Evolutionary conservation across 2,797 vertebrate species (phyloP).

Genomic region (Siniperca obscura): DNA sequence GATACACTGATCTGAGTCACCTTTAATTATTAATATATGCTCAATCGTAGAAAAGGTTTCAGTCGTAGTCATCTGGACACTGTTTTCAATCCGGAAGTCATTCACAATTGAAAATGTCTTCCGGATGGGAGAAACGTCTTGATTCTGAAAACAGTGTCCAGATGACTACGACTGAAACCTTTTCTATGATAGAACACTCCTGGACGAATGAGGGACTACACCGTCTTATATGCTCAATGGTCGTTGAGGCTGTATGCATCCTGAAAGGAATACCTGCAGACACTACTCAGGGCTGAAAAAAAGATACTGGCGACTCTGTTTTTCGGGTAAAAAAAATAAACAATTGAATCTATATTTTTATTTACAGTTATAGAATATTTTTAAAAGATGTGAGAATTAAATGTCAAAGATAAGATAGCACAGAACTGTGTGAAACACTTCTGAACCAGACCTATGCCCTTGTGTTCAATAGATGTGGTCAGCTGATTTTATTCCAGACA

Average conservation of each 20-base stretch:
- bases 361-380: not conserved
- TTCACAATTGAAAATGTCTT: too few relatives aligned
- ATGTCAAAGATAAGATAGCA: not conserved
- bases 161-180: too few relatives aligned
- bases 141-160: too few relatives aligned
- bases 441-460: not conserved
- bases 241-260: too few relatives aligned
- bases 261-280: not conserved
- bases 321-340: not conserved
- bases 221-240: not conserved
- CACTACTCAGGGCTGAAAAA: not conserved
- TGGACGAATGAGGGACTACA: too few relatives aligned
- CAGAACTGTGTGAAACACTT: not conserved
- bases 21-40: not conserved
- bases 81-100: too few relatives aligned
- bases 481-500: conserved; percentile 35
- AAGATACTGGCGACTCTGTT: too few relatives aligned
- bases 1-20: not conserved
- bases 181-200: too few relatives aligned
- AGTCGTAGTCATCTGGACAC: too few relatives aligned
- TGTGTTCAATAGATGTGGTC: not conserved
- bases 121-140: too few relatives aligned
- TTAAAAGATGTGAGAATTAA: not conserved
- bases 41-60: not conserved
- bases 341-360: not conserved